phyloP scores from a whole-genome alignment of 2,888 invertebrate species.

The Craniophora ligustri region DNA sequence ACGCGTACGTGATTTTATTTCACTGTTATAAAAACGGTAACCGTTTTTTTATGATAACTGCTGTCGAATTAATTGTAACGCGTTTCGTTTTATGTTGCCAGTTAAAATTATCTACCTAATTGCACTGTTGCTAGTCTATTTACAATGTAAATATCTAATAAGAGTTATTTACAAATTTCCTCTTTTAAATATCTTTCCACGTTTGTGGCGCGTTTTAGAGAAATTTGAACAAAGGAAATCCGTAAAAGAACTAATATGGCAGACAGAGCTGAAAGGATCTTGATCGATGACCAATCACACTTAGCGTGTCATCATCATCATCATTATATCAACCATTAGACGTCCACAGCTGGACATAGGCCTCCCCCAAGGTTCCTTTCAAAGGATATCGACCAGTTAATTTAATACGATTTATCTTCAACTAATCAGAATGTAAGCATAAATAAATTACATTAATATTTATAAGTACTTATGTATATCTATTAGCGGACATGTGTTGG shows the following conservation, averaged over 20 bases:
- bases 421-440: constrained; percentile 9
- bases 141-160: not conserved
- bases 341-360: too few relatives aligned
- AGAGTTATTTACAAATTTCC: too few relatives aligned
- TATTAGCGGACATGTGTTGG: constrained; percentile 31
- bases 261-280: too few relatives aligned
- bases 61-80: not conserved
- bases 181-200: too few relatives aligned
- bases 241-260: too few relatives aligned
- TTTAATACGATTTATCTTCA: constrained; percentile 1
- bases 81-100: not conserved
- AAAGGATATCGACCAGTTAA: not conserved
- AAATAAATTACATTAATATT: constrained; percentile 35
- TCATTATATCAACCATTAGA: too few relatives aligned
- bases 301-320: too few relatives aligned
- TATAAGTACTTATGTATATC: constrained; percentile 20
- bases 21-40: not conserved
- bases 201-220: too few relatives aligned
- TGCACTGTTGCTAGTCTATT: not conserved
- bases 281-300: too few relatives aligned
- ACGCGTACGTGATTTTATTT: constrained; percentile 8
- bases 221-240: too few relatives aligned
- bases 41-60: not conserved
- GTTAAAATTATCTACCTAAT: not conserved
- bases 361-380: too few relatives aligned